Conservation (phyloP, 2,113 vertebrate genomes). For the Tenebrosternarchus preto region DNA sequence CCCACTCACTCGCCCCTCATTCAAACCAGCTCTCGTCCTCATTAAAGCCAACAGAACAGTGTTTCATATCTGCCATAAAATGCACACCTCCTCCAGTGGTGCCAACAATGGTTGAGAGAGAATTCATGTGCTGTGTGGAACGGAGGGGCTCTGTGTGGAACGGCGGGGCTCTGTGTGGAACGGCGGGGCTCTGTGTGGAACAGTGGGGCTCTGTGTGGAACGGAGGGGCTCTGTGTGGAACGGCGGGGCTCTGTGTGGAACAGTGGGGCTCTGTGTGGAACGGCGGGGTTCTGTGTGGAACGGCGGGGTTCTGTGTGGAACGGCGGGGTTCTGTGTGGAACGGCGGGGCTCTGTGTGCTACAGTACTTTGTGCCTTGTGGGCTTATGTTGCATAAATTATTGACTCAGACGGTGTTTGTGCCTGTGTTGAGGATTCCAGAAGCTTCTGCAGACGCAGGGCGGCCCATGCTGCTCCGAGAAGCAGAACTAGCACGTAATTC, state of each 20-base stretch:
- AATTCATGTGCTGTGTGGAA: neutral
- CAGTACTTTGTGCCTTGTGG: slow-evolving; percentile 44
- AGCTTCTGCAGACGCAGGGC: slow-evolving; percentile 57
- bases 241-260: slow-evolving; percentile 7
- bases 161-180: no score
- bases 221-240: no score
- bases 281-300: no score
- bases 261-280: no score
- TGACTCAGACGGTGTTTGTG: slow-evolving; percentile 71
- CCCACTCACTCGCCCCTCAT: neutral
- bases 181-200: no score
- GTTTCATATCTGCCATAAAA: neutral
- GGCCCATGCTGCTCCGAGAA: slow-evolving; percentile 34
- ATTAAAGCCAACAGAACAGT: neutral
- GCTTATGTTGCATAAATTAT: slow-evolving; percentile 67
- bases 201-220: neutral
- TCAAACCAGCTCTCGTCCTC: slow-evolving; percentile 36
- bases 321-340: no score
- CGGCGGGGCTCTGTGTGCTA: slow-evolving; percentile 10
- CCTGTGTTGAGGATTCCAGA: slow-evolving; percentile 64
- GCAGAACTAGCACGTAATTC: neutral
- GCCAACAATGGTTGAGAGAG: neutral
- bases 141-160: no score
- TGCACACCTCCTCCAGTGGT: neutral
- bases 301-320: neutral